Base-by-base conservation (phyloP, 2,888 invertebrate species). In the Priocnemis perturbator region DNA sequence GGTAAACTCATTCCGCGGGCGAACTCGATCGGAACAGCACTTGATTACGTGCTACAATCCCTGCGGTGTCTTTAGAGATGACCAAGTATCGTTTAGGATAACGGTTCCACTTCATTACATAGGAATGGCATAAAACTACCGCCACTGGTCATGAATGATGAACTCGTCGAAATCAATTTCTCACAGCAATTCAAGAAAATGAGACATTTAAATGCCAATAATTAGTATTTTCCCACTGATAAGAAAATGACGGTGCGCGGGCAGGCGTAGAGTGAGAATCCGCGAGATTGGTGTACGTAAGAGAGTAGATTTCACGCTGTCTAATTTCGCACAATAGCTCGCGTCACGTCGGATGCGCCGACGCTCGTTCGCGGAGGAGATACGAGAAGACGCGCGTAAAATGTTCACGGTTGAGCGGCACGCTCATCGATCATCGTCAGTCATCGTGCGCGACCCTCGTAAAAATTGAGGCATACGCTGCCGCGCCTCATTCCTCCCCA, bases 401-500 rank as follows among this genome's bases (percentile, higher is more conserved):
- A 67, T 73, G 50, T 69, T 64, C 66, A 71, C 69, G 62, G 77
- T 70, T 67, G 67, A 68, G 50, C 44, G 67, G 69, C 11, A 2
- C 45, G 73, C 81, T 81, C 85, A 85, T 86, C 84, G 84, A 85
- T 86, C 85, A 86, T 85, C 83, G 84, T 86, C 85, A 85, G 80
- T 83, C 81, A 79, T 77, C 79, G 74, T 37, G 75, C 26, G 57
- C 37, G 58, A 60, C 50, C 55, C 70, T 73, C 60, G 78, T 75
- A 80, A 80, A 83, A 79, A 80, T 79, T 77, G 68, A 48, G 30
- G 65, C 63, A 74, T 75, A 74, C 74, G 66, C 73, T 71, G 70
- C 64, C 70, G 69, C 67, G 60, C 37, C 37, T 65, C 71, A 55
- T 68, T 60, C 53, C 48, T 68, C 61, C 59, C 50, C 63, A 37